phyloP scores from a whole-genome alignment of 2,888 invertebrate genomes.

The Beris chalybata region DNA sequence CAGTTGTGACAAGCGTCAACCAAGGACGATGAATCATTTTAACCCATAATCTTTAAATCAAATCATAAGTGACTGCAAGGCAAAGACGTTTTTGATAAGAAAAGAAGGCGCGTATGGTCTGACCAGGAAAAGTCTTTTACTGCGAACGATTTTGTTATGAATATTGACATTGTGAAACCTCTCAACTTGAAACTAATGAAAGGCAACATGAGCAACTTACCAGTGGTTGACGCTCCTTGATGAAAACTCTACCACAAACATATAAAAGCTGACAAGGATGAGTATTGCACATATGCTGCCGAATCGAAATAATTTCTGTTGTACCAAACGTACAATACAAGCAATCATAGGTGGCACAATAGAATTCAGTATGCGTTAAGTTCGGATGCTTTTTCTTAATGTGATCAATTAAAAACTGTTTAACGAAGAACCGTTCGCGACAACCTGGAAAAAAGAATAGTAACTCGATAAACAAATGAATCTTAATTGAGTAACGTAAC shows the following conservation, averaged over 20 bases:
- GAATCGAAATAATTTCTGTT: slow-evolving; percentile 8
- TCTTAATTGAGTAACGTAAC: not conserved
- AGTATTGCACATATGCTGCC: slow-evolving; percentile 20
- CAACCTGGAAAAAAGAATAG: slow-evolving; percentile 16
- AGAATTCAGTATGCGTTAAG: not conserved
- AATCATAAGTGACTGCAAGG: too few species aligned
- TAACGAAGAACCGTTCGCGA: slow-evolving; percentile 12
- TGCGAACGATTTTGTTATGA: too few species aligned
- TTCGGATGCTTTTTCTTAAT: slow-evolving; percentile 15
- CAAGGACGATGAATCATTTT: too few species aligned
- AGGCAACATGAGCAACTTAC: not conserved
- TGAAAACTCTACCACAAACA: slow-evolving; percentile 21
- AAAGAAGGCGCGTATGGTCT: too few species aligned
- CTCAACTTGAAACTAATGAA: too few species aligned
- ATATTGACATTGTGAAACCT: too few species aligned
- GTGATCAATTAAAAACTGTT: slow-evolving; percentile 16
- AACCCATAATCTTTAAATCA: too few species aligned
- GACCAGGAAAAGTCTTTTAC: too few species aligned
- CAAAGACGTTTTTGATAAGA: too few species aligned
- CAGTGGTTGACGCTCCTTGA: slow-evolving; percentile 9
- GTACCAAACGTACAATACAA: slow-evolving; percentile 15
- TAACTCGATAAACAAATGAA: not conserved
- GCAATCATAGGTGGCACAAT: slow-evolving; percentile 16
- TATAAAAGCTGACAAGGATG: slow-evolving; percentile 22
- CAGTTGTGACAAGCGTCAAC: too few species aligned